Conservation (phyloP, 2,797 vertebrate species). For the Onychomys leucogaster region DNA sequence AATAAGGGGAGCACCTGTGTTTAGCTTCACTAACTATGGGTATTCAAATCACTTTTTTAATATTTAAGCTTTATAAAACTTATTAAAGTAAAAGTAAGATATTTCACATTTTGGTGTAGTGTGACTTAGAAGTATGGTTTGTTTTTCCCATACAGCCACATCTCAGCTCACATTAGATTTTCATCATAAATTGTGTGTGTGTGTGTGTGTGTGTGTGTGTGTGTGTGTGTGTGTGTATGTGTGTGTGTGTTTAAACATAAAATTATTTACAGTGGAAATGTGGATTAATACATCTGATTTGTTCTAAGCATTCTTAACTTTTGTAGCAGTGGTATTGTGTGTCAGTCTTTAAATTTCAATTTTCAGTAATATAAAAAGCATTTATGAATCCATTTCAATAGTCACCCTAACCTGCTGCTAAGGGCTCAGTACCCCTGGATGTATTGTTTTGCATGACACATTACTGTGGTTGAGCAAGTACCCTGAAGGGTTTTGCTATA, state of each 20-base stretch:
- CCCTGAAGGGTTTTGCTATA: neutral
- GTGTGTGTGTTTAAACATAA: neutral
- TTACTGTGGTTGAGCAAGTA: neutral
- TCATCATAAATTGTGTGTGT: neutral
- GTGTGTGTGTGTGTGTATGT: accelerated
- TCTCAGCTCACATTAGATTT: neutral
- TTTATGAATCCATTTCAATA: neutral
- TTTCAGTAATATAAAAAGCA: neutral
- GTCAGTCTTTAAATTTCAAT: conserved; percentile 14
- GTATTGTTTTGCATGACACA: neutral
- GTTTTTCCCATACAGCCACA: neutral
- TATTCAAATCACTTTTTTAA: neutral
- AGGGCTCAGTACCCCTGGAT: neutral
- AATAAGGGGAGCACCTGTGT: neutral
- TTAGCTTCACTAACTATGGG: neutral
- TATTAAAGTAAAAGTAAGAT: neutral
- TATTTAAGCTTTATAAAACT: neutral
- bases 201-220: neutral
- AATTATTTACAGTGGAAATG: neutral
- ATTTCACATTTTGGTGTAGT: neutral
- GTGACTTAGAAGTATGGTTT: neutral
- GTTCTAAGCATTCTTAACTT: neutral
- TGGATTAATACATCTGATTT: neutral
- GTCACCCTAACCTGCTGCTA: neutral
- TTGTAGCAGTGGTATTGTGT: neutral